Evolutionary conservation across 2,113 vertebrate species (phyloP).

Genomic region (Misgurnus anguillicaudatus): DNA sequence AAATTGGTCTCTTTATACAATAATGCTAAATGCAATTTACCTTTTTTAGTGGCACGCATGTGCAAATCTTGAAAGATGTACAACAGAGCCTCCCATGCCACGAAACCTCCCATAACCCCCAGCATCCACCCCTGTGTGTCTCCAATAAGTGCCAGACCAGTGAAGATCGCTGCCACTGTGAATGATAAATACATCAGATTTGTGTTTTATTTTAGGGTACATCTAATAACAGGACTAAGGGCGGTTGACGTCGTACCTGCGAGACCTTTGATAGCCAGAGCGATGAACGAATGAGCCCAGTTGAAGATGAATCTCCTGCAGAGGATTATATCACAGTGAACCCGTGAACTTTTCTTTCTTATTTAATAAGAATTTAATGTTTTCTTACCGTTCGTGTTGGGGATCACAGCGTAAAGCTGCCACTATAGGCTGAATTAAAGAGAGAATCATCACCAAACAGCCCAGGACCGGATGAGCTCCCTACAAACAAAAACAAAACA

Average conservation of each 20-base stretch:
- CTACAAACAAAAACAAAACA: conserved; percentile 56
- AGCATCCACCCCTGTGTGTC: conserved; percentile 61
- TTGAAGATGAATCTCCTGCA: conserved; percentile 73
- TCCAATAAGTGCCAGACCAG: conserved; percentile 69
- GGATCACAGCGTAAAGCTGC: conserved; percentile 67
- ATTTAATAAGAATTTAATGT: neutral
- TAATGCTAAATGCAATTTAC: conserved; percentile 15
- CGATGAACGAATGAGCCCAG: conserved; percentile 67
- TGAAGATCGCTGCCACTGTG: conserved; percentile 75
- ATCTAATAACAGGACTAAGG: too few relatives aligned
- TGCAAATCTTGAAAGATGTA: conserved; percentile 61
- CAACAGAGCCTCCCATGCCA: conserved; percentile 71
- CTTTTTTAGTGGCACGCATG: conserved; percentile 47
- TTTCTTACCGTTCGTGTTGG: conserved; percentile 60
- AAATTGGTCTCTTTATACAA: too few relatives aligned
- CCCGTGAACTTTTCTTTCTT: neutral
- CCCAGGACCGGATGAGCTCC: conserved; percentile 67
- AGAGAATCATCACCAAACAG: conserved; percentile 62
- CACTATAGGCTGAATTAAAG: conserved; percentile 63
- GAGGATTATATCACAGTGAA: conserved; percentile 13
- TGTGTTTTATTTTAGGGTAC: neutral
- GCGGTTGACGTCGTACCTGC: conserved; percentile 63
- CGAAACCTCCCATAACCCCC: conserved; percentile 76
- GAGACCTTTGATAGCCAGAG: conserved; percentile 65
- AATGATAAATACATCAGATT: neutral